Evolutionary conservation across 2,888 invertebrate species (phyloP), one percentile per base, ranked within the genome.

Genomic region (Cerceris ruficornis): DNA sequence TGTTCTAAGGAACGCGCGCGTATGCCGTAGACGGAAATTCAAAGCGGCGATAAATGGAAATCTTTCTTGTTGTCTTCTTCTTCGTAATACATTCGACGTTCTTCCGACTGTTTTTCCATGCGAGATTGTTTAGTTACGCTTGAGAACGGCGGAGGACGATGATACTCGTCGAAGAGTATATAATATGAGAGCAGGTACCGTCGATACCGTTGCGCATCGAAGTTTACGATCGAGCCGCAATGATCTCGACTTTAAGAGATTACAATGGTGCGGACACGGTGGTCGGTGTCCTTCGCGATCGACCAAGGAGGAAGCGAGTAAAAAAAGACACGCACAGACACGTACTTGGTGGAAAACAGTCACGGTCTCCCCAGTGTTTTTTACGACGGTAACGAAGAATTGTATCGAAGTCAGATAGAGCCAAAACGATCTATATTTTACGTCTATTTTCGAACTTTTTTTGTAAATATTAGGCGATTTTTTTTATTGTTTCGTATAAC

Each of bases 61-160:
- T 69, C 77, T 62, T 61, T 55, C 68, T 67, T 75, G 74, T 72
- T 74, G 73, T 82, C 68, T 82, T 76, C 68, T 82, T 76, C 76
- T 73, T 80, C 80, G 75, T 80, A 70, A 67, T 54, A 41, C 52
- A 28, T 66, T 82, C 72, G 74, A 78, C 83, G 83, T 78, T 83
- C 83, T 85, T 85, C 76, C 76, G 70, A 70, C 66, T 77, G 55
- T 77, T 73, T 83, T 66, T 66, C 70, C 67, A 69, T 58, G 66
- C 59, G 71, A 73, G 68, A 78, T 46, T 46, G 9, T 55, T 28
- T 7, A 4, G 15, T 55, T 55, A 15, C 17, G 6, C 28, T 55
- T 46, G 14, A 46, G 41, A n/a, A 14, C 14, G 8, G 15, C 46
- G 28, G 57, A 9, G 54, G 15, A 8, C 2, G 54, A 7, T 39